Percentiles rank a stretch among this genome's conserved stretches.
Conservation (phyloP, 2,113 vertebrate genomes). For the Nibea coibor region DNA sequence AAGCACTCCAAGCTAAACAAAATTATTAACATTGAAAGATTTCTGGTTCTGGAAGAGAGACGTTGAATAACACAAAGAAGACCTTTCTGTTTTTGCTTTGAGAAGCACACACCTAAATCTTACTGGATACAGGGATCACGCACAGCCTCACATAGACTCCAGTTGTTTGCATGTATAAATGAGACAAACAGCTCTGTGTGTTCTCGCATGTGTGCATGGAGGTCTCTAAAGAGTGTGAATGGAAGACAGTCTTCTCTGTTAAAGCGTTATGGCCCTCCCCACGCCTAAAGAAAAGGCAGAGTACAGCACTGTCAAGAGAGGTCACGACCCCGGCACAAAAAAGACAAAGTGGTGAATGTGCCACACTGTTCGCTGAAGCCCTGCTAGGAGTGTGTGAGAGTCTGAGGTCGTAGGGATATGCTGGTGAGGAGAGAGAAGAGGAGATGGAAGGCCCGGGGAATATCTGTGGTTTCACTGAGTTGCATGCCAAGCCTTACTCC, state of each 20-base stretch:
- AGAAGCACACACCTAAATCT: slow-evolving; percentile 55
- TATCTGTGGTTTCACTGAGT: slow-evolving; percentile 67
- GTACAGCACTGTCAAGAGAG: slow-evolving; percentile 39
- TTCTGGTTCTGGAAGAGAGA: slow-evolving; percentile 12
- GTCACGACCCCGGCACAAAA: slow-evolving; percentile 55
- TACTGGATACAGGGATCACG: not conserved
- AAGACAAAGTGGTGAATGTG: slow-evolving; percentile 58
- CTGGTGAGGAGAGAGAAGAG: slow-evolving; percentile 39
- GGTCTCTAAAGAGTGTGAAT: slow-evolving; percentile 57
- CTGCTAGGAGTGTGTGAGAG: slow-evolving; percentile 3
- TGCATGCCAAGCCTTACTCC: slow-evolving; percentile 69
- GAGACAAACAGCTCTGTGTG: slow-evolving; percentile 74
- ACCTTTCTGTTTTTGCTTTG: slow-evolving; percentile 37
- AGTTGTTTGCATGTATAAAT: slow-evolving; percentile 67
- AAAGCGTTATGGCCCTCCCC: slow-evolving; percentile 27
- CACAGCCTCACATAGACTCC: slow-evolving; percentile 43
- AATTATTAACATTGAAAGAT: not conserved
- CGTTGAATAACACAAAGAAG: slow-evolving; percentile 26
- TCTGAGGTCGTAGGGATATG: slow-evolving; percentile 13
- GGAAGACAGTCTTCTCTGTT: slow-evolving; percentile 61
- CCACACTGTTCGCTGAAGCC: slow-evolving; percentile 44
- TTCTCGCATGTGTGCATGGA: slow-evolving; percentile 50
- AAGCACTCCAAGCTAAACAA: not conserved
- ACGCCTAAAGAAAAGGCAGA: slow-evolving; percentile 64
- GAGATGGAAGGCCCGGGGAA: slow-evolving; percentile 48